Conservation (phyloP, 2,113 vertebrate genomes). For the Carollia perspicillata region DNA sequence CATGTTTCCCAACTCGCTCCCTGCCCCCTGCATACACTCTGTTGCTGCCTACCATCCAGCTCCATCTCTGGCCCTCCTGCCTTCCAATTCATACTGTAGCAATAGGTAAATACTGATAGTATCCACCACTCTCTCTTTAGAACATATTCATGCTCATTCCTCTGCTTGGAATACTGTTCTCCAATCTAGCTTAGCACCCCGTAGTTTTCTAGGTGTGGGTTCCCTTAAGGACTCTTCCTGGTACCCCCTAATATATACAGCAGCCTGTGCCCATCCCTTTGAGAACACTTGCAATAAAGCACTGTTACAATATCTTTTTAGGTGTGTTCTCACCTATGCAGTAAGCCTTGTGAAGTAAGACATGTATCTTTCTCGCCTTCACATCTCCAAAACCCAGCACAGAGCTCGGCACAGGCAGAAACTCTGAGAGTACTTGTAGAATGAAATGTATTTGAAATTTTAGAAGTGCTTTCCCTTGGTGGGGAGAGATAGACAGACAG, state of each 20-base stretch:
- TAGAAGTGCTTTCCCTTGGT: neutral
- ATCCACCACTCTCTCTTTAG: neutral
- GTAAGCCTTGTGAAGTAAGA: neutral
- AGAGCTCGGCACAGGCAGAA: neutral
- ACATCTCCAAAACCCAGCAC: neutral
- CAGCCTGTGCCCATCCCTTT: neutral
- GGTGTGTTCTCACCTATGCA: neutral
- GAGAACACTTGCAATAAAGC: neutral
- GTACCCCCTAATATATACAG: neutral
- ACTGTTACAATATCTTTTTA: neutral
- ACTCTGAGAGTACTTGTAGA: neutral
- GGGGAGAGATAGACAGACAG: neutral
- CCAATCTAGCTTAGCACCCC: neutral
- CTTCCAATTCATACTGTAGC: neutral
- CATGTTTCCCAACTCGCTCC: neutral
- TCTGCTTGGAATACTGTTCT: neutral
- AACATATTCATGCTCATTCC: neutral
- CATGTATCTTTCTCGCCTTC: neutral
- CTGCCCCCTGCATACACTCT: neutral
- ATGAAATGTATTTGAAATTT: neutral
- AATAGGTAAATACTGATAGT: neutral
- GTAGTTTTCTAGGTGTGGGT: neutral
- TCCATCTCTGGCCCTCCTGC: neutral
- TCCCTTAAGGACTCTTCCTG: neutral
- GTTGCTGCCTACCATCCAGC: neutral